phyloP scores from a whole-genome alignment of 1,140 invertebrate genomes.

The Temnothorax nylanderi region DNA sequence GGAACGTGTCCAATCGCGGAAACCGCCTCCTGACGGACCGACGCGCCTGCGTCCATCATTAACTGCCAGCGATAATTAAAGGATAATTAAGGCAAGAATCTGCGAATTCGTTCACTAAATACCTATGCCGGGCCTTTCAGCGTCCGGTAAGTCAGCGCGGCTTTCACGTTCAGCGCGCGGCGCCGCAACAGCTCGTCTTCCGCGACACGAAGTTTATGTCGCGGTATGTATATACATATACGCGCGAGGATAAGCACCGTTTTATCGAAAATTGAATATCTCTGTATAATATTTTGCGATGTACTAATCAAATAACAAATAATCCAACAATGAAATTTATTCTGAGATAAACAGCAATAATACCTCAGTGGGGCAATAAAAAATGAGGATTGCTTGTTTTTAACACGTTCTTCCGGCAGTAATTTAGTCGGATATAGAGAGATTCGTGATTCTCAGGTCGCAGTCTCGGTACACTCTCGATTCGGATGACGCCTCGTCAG shows the following conservation, averaged over 20 bases:
- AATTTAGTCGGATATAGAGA: neutral
- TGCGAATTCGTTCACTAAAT: conserved; percentile 26
- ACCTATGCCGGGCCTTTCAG: conserved; percentile 12
- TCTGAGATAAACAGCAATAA: neutral
- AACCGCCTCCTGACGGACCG: conserved; percentile 31
- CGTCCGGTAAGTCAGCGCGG: neutral
- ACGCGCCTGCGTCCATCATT: conserved; percentile 22
- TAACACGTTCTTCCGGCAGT: neutral
- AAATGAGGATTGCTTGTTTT: neutral
- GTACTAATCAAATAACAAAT: neutral
- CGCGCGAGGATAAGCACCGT: neutral
- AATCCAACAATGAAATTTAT: neutral
- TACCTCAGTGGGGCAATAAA: neutral
- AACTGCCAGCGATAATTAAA: conserved; percentile 54
- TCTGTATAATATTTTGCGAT: neutral
- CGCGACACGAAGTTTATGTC: conserved; percentile 1
- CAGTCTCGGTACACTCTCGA: conserved; percentile 79
- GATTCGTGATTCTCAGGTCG: conserved; percentile 30
- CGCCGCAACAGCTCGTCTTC: neutral
- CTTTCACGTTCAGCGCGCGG: neutral
- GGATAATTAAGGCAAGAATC: conserved; percentile 57
- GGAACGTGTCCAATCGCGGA: conserved; percentile 71
- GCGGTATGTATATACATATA: neutral
- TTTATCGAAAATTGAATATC: neutral
- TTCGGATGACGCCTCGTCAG: conserved; percentile 82